A percentile compares a stretch with the other conserved stretches of the same genome.
Evolutionary conservation across 1,140 invertebrate species (phyloP).

Genomic region (Drosophila athabasca): DNA sequence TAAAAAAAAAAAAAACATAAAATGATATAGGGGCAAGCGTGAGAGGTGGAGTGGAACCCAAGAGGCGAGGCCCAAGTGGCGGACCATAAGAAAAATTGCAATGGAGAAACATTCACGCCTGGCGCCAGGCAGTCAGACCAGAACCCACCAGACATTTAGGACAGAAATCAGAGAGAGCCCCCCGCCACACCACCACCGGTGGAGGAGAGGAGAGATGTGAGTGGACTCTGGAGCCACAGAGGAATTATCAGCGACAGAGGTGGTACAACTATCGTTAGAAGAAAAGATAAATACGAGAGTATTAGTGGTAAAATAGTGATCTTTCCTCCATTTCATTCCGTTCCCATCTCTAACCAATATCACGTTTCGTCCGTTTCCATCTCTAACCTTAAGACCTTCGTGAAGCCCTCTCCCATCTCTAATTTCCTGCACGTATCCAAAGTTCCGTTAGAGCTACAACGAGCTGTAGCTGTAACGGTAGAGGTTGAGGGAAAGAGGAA

Average conservation of each 20-base stretch:
- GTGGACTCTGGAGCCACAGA: no score
- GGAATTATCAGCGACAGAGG: no score
- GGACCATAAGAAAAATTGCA: conserved; percentile 66
- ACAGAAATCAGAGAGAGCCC: not conserved
- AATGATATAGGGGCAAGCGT: conserved; percentile 3
- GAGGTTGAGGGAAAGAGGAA: conserved; percentile 1
- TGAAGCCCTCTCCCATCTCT: not conserved
- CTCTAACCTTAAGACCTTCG: no score
- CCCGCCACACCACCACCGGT: no score
- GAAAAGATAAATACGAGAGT: no score
- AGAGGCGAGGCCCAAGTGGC: conserved; percentile 23
- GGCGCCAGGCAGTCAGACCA: conserved; percentile 49
- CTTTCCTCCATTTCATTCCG: no score
- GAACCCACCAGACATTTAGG: not conserved
- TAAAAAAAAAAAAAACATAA: conserved; percentile 28
- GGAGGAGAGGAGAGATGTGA: no score
- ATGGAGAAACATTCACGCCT: conserved; percentile 70
- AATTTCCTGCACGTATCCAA: not conserved
- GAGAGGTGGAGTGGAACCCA: conserved; percentile 3
- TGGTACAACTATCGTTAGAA: no score
- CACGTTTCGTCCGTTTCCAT: no score
- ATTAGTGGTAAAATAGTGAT: no score
- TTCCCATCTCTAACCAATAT: no score
- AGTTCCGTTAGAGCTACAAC: conserved; percentile 22
- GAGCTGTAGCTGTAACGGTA: conserved; percentile 20